Base-by-base conservation (phyloP, 2,797 vertebrate genomes). In the Rousettus madagascariensis region DNA sequence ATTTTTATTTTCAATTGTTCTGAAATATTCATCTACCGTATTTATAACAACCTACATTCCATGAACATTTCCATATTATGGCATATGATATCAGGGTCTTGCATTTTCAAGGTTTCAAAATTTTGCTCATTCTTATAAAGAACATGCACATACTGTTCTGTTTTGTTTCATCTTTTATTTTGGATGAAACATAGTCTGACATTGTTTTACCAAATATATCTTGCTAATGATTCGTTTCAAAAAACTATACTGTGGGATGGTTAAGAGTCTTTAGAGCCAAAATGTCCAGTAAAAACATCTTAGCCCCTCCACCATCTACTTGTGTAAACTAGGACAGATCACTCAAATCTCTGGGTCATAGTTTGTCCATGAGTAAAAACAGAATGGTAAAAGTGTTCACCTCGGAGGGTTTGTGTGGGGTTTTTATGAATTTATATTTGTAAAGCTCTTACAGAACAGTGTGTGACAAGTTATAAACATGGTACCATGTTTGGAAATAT, bases 181-280 rank as follows among this genome's bases (percentile, higher is more conserved):
- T 61, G 1, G 15, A 28, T 89, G 5, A 86, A 17, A 84, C 16
- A 26, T 30, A 80, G 36, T 16, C 5, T 83, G 24, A 15, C 10
- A 59, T 68, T 15, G n/a, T 49, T 80, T 87, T 95, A 49, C 7
- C 19, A 91, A 86, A 66, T 24, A 41, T 15, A 79, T 86, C 91
- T 93, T 68, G 55, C 0, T 90, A 65, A 72, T 72, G 24, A 75
- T 53, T 88, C 5, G 49, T 51, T 85, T 72, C 13, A 78, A 86
- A 51, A 15, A 15, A 69, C 1, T 36, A 3, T 53, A 30, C 33
- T 11, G 0, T 41, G 19, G 8, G 17, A 78, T 68, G 66, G 3
- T 51, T 61, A 38, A 75, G 15, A 49, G 3, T 28, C 5, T 85
- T 72, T 63, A 4, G 30, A 91, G 12, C 0, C 22, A 79, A 20